Evolutionary conservation across 2,797 vertebrate species (phyloP).

Genomic region (Neoniphon sammara): DNA sequence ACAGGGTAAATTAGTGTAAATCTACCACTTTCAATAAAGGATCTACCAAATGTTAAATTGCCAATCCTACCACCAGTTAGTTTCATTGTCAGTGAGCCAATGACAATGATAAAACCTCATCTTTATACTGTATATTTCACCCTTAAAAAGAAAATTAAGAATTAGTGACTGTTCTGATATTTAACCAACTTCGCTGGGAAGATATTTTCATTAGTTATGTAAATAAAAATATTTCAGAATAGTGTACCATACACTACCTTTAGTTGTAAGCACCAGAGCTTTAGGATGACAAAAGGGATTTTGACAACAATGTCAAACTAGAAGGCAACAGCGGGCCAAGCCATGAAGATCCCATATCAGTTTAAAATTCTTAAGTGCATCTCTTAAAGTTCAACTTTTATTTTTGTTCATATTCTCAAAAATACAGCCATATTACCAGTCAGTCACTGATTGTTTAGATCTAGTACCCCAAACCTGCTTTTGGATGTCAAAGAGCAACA

Average conservation of each 20-base stretch:
- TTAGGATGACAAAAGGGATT: conserved; percentile 61
- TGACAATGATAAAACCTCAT: conserved; percentile 24
- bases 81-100: conserved; percentile 24
- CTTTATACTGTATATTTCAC: conserved; percentile 20
- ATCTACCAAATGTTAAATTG: conserved; percentile 4
- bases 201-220: conserved; percentile 49
- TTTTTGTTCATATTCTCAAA: too few relatives aligned
- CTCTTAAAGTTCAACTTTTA: conserved; percentile 13
- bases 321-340: conserved; percentile 41
- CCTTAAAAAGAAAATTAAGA: conserved; percentile 14
- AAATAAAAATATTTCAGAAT: conserved; percentile 65
- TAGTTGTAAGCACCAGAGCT: conserved; percentile 18
- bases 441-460: conserved; percentile 29
- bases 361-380: conserved; percentile 16
- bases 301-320: conserved; percentile 40
- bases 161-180: background rate
- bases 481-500: conserved; percentile 1
- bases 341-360: conserved; percentile 15
- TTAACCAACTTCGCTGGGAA: conserved; percentile 4
- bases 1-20: conserved; percentile 71
- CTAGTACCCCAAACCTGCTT: conserved; percentile 1
- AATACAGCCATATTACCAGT: conserved; percentile 6
- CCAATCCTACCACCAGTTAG: conserved; percentile 6
- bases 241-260: conserved; percentile 20
- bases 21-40: conserved; percentile 1